These are phyloP conservation scores for Ceratotherium simum DNA, from an alignment of 2,113 vertebrate species.

Conservation along the genomic window DNA sequence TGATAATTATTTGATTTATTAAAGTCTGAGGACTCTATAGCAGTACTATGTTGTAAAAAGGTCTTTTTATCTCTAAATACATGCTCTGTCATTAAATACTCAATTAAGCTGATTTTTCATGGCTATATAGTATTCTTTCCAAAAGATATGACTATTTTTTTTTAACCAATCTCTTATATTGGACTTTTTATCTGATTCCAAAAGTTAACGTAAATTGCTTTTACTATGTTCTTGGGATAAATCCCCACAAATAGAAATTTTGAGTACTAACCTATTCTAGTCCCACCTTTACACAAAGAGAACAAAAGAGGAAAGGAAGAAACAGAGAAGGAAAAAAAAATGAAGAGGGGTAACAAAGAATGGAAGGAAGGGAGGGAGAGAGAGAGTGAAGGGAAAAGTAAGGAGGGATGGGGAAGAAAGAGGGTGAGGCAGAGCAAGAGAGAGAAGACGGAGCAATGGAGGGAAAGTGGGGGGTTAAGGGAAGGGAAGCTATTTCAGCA, in stretches of 20 bases:
- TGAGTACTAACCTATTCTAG: neutral
- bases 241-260: neutral
- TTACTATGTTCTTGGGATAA: neutral
- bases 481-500: neutral
- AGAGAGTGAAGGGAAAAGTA: accelerated
- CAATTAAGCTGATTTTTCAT: slow-evolving; percentile 27
- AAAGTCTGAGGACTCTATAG: neutral
- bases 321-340: neutral
- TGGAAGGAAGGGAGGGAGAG: neutral
- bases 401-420: neutral
- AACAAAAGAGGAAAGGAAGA: neutral
- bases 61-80: slow-evolving; percentile 22
- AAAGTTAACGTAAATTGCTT: neutral
- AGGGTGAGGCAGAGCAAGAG: accelerated
- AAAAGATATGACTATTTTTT: neutral
- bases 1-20: neutral
- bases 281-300: neutral
- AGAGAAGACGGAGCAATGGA: accelerated
- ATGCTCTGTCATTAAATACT: neutral
- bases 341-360: neutral
- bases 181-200: neutral
- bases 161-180: neutral
- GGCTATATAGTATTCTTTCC: neutral
- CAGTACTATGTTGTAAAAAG: neutral
- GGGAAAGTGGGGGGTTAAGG: too few species aligned